phyloP scores from a whole-genome alignment of 2,797 vertebrate species.

The Typhlichthys subterraneus region DNA sequence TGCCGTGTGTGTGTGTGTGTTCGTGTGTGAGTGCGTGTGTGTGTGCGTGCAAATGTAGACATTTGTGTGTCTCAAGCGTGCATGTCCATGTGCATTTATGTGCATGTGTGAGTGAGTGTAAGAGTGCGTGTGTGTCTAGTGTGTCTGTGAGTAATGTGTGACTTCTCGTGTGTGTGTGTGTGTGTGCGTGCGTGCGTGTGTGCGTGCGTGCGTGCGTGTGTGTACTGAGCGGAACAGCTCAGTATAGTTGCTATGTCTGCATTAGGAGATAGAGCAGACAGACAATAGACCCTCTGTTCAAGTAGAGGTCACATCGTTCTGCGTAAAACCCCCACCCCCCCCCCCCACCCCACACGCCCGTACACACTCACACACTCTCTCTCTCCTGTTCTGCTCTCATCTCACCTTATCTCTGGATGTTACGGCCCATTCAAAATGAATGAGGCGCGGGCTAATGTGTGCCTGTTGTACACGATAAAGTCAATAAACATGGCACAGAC shows the following conservation, averaged over 20 bases:
- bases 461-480: neutral
- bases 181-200: constrained; percentile 4
- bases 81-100: too few relatives aligned
- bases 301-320: constrained; percentile 2
- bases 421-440: neutral
- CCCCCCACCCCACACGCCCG: neutral
- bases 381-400: neutral
- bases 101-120: neutral
- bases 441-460: neutral
- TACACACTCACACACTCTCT: neutral
- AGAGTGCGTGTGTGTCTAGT: constrained; percentile 3
- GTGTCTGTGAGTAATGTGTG: constrained; percentile 18
- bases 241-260: too few relatives aligned
- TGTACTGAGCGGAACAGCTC: constrained; percentile 1
- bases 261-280: constrained; percentile 22
- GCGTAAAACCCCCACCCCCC: neutral
- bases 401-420: neutral
- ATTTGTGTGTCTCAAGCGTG: too few relatives aligned
- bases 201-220: neutral
- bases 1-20: constrained; percentile 1
- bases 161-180: neutral
- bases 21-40: neutral
- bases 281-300: constrained; percentile 19
- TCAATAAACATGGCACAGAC: neutral
- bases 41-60: neutral